Evolutionary conservation across 2,888 invertebrate species (phyloP).

Genomic region (Agelastica alni): DNA sequence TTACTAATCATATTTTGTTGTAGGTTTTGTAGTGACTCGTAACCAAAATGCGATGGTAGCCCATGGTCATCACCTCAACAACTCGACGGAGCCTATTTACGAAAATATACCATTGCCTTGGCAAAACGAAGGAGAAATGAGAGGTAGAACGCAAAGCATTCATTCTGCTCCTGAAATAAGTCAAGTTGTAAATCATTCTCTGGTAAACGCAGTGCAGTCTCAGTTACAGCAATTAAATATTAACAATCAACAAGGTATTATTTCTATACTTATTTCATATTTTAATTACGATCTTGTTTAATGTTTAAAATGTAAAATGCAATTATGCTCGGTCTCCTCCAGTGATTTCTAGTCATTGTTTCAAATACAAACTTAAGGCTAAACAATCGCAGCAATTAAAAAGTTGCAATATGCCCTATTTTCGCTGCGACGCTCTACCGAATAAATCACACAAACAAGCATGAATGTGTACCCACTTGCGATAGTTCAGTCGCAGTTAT

Average conservation of each 20-base stretch:
- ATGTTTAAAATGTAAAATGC: too few relatives aligned
- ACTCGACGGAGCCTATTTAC: conserved; percentile 75
- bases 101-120: conserved; percentile 78
- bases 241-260: conserved; percentile 32
- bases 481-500: too few relatives aligned
- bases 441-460: too few relatives aligned
- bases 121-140: conserved; percentile 56
- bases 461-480: too few relatives aligned
- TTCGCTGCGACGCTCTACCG: too few relatives aligned
- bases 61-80: conserved; percentile 50
- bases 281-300: too few relatives aligned
- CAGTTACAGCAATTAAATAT: conserved; percentile 45
- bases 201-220: conserved; percentile 47
- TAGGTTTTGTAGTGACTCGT: conserved; percentile 59
- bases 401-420: too few relatives aligned
- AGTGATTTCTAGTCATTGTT: too few relatives aligned
- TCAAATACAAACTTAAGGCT: too few relatives aligned
- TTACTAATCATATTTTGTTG: not conserved
- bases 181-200: conserved; percentile 49
- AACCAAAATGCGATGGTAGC: conserved; percentile 54
- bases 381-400: too few relatives aligned
- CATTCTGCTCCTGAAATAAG: conserved; percentile 70
- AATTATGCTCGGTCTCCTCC: too few relatives aligned
- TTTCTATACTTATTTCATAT: too few relatives aligned
- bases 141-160: conserved; percentile 67